Base-by-base conservation (phyloP, 2,888 invertebrate genomes). In the Plebejus argus region DNA sequence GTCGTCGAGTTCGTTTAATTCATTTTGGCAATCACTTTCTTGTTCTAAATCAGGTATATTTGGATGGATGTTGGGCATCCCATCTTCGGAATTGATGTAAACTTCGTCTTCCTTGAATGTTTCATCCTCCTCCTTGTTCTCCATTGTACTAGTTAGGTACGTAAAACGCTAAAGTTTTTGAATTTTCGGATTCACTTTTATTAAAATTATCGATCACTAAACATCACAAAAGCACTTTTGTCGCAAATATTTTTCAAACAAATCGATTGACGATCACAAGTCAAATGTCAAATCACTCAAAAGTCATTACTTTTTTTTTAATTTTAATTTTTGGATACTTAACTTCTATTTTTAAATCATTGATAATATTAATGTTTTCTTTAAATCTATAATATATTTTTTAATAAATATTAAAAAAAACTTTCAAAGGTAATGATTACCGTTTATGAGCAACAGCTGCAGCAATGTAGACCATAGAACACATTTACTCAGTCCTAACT, bases 11-110 rank as follows among this genome's bases (percentile, higher is more conserved):
- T 97, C 96, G 80, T 95, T 94, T 81, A 96, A 95, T 85, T 96
- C 96, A 81, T 96, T 95, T 81, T 96, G 94, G 80, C 96, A 96
- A 81, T 97, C 96, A 81, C 95, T 91, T 84, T 96, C 96, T 78
- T 95, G 94, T 84, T 96, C 96, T 81, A 96, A 89, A 85, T 96
- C 95, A 78, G 95, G 95, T 83, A 97, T 95, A 88, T 97, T 97
- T 1, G 97, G 97, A 90, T 98, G 98, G 82, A 97, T 95, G 87
- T 97, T 97, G 78, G 98, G 97, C 89, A 98, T 95, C 70, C 98
- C 98, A 91, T 98, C 98, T 83, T 97, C 96, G 85, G 96, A 96
- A 88, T 98, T 98, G 83, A 98, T 98, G 85, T 96, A 98, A 84
- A 98, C 97, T 88, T 97, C 96, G 85, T 96, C 89, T 82, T 97